Evolutionary conservation across 2,888 invertebrate genomes (phyloP), one percentile per base, ranked within the genome.

Genomic region (Polyommatus iphigenia): DNA sequence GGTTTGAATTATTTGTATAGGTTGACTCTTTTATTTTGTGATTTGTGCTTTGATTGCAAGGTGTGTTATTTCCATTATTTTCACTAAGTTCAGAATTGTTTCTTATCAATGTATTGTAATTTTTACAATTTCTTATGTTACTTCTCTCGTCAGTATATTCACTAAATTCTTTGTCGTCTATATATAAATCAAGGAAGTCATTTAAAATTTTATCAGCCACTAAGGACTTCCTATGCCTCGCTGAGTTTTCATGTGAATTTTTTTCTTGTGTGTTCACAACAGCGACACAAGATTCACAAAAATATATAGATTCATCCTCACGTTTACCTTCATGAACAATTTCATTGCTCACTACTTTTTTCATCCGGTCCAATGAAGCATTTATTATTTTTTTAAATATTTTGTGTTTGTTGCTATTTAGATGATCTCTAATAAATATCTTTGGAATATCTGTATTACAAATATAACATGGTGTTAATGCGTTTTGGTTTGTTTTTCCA

Each of bases 381-480:
- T 85, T 80, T 20, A 80, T 79, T 41, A 88, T 85, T 78, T 84
- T 82, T 18, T 80, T 71, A 4, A 77, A 81, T 8, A 78, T 82
- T 54, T 81, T 80, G 75, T 88, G 88, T 79, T 83, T 85, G 0
- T 62, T 18, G 32, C 86, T 84, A 13, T 81, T 75, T 6, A 81
- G 79, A 32, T 88, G 88, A 50, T 84, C 79, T 46, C 81, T 80
- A 6, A 79, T 20, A 79, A 81, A 85, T 10, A 78, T 54, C 50
- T 76, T 76, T 0, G 88, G 88, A 0, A 88, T 84, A 18, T 82
- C 41, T 7, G 81, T 78, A 50, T 86, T 82, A 36, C 88, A 88
- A 24, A 88, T 84, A 71, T 85, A 81, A 77, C 87, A 87, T 0
- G 4, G 78, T 8, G 81, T 81, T 24, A 20, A 15, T 32, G 29